Percentiles rank a stretch among this genome's conserved stretches.
Evolutionary conservation across 2,113 vertebrate species (phyloP).

Genomic region (Oryzias javanicus): DNA sequence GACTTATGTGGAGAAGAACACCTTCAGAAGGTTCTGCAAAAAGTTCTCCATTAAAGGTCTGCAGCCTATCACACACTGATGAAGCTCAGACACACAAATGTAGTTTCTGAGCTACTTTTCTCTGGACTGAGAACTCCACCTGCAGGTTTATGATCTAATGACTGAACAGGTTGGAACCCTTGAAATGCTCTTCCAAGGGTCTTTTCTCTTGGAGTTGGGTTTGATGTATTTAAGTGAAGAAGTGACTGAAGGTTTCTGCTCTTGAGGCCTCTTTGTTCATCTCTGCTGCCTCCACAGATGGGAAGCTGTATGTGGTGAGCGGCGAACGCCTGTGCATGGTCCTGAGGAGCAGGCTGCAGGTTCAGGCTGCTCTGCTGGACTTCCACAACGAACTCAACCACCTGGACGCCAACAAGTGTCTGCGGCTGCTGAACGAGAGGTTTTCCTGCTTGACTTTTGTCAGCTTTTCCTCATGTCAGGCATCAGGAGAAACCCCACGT

Average conservation of each 20-base stretch:
- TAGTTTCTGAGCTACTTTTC: no score
- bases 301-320: conserved; percentile 32
- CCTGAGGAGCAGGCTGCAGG: conserved; percentile 59
- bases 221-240: no score
- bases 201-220: no score
- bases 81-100: no score
- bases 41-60: conserved; percentile 60
- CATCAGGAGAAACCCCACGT: not conserved
- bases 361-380: conserved; percentile 49
- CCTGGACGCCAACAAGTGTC: conserved; percentile 62
- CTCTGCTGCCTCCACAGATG: conserved; percentile 23
- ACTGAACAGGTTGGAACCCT: no score
- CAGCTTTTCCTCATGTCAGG: not conserved
- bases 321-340: conserved; percentile 49
- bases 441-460: not conserved
- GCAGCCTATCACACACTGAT: not conserved
- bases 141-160: no score
- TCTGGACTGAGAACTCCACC: no score
- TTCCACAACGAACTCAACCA: conserved; percentile 73
- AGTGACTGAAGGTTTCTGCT: no score
- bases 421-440: conserved; percentile 62
- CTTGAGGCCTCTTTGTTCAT: no score
- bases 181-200: no score
- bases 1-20: conserved; percentile 72
- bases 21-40: conserved; percentile 71